Evolutionary conservation across 2,797 vertebrate species (phyloP).

Genomic region (Pipistrellus nathusii): DNA sequence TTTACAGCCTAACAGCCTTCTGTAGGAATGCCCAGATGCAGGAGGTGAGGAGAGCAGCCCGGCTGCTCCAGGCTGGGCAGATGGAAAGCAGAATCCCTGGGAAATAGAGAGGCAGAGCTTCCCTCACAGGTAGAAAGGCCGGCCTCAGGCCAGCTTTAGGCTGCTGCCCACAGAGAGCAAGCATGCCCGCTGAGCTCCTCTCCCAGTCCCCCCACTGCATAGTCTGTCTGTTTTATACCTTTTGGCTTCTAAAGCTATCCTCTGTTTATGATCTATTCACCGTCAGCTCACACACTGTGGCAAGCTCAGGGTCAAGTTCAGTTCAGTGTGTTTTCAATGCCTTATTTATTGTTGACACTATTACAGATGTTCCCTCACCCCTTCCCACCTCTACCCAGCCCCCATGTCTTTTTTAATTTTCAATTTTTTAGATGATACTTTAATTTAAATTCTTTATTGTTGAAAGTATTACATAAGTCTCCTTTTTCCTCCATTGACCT

Average conservation of each 20-base stretch:
- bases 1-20: not conserved
- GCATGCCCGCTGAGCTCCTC: too few species aligned
- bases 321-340: not conserved
- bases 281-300: not conserved
- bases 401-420: too few species aligned
- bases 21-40: not conserved
- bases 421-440: too few species aligned
- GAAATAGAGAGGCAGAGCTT: too few species aligned
- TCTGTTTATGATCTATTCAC: not conserved
- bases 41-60: not conserved
- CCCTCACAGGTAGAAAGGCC: not conserved
- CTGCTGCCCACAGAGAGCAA: not conserved
- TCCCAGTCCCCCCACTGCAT: not conserved
- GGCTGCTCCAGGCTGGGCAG: not conserved
- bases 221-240: not conserved
- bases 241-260: not conserved
- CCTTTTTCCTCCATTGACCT: too few species aligned
- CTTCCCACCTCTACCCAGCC: too few species aligned
- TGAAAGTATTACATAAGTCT: too few species aligned
- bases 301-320: not conserved
- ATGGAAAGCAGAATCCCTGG: not conserved
- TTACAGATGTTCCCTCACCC: too few species aligned
- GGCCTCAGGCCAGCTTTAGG: fast-evolving
- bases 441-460: too few species aligned
- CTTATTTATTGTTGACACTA: not conserved